Conservation (phyloP, 2,888 invertebrate genomes). For the Microplitis deprimator region DNA sequence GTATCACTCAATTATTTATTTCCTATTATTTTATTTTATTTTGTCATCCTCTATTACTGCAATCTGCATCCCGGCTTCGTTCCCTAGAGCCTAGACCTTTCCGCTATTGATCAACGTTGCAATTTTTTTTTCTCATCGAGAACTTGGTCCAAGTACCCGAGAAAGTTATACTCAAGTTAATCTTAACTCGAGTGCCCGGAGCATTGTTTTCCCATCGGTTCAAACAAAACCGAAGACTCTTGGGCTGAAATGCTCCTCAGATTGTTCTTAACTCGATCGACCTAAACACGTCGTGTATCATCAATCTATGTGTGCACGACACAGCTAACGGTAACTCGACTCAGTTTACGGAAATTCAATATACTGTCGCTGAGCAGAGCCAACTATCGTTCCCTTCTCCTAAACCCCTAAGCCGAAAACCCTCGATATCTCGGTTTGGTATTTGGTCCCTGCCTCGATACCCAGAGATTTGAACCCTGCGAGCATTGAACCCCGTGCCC, state of each 20-base stretch:
- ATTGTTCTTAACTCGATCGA: constrained; percentile 58
- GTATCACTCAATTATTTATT: constrained; percentile 13
- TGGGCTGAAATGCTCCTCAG: constrained; percentile 21
- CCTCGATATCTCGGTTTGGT: background rate
- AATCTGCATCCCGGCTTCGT: background rate
- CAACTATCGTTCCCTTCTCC: constrained; percentile 24
- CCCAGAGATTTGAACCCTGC: background rate
- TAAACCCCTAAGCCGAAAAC: constrained; percentile 3
- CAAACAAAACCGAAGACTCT: constrained; percentile 32
- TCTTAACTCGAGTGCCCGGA: constrained; percentile 34
- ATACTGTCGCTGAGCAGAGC: constrained; percentile 50
- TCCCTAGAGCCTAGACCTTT: background rate
- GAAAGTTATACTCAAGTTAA: constrained; percentile 7
- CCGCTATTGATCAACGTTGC: background rate
- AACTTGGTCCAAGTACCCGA: background rate
- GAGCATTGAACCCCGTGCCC: background rate
- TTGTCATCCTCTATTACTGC: background rate
- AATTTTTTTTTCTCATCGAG: background rate
- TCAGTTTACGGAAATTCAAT: constrained; percentile 66
- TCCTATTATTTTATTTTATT: background rate
- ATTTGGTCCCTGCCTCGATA: background rate
- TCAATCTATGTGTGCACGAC: constrained; percentile 36
- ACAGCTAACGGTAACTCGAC: constrained; percentile 59
- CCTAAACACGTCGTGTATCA: constrained; percentile 61
- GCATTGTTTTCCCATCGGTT: constrained; percentile 49